Base-by-base conservation (phyloP, 2,888 invertebrate species). In the Trichopoda pennipes region DNA sequence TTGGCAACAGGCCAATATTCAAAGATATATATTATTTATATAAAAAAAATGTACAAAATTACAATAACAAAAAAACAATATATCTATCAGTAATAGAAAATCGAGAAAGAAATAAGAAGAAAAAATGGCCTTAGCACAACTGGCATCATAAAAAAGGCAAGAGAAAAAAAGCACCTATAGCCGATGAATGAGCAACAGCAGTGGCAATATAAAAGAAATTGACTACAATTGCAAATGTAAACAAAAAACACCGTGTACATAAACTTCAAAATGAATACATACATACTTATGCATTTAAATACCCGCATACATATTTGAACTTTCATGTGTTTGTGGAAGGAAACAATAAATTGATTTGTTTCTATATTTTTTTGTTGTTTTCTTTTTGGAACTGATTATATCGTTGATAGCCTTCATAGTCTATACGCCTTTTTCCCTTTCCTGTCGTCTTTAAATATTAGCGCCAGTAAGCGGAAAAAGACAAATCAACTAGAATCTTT, bases 381-480 rank as follows among this genome's bases (percentile, higher is more conserved):
- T 38, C 38, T 12, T 38, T 44, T 51, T 8, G 12, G 28, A 44
- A 47, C 14, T 58, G 53, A 44, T 55, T 53, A 35, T 51, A 76
- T 16, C 64, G 89, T 64, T 87, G 89, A 80, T 60, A 73, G 75
- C 85, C 86, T 87, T 88, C 87, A 44, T 86, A 90, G 90, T 90
- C 86, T 88, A 91, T 91, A 88, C 89, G 91, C 89, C 91, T 90
- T 89, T 91, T 91, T 89, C 91, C 90, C 90, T 91, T 91, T 90
- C 90, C 91, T 91, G 91, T 90, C 91, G 91, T 87, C 89, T 87
- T 87, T n/a, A 83, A 88, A 85, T 87, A 68, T 87, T 87, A 91
- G 90, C 91, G 91, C 87, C 91, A 91, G 91, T 91, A 91, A 91
- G 91, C 91, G 91, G 91, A 91, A 91, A 91, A 91, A 91, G 91